Evolutionary conservation across 2,888 invertebrate species (phyloP), one percentile per base, ranked within the genome.

Genomic region (Nesidiocoris tenuis): DNA sequence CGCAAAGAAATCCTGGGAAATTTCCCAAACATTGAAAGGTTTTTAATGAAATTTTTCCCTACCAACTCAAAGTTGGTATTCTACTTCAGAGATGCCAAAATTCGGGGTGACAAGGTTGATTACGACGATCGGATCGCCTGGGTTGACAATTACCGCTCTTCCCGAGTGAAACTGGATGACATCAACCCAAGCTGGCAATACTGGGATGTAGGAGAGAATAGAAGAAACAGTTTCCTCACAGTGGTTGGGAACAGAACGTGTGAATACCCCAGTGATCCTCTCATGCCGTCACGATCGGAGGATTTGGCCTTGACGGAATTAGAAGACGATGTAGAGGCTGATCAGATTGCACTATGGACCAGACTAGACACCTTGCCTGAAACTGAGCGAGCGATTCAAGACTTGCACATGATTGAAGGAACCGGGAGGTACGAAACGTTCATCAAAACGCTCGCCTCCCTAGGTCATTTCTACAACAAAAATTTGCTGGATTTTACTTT

Each of bases 41-140:
- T 70, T 17, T 17, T 70, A 7, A 16, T 18, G 17, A 22, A 24
- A 19, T 70, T 22, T 21, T 70, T 7, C 25, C 22, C 59, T 3
- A 12, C 59, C 7, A 70, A 70, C 18, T 70, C 70, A 57, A 59
- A n/a, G 5, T 16, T n/a, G 59, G 59, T 12, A 3, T 3, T 39
- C 12, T 39, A 39, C 39, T 39, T 39, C 5, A 3, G 39, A 39
- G 39, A 3, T 3, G 12, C 12, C 39, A 39, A 39, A 39, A 39
- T 39, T 12, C 39, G 12, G 5, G 5, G 39, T 12, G 12, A 39
- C 3, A 12, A 7, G 12, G 3, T 39, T 3, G 12, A 39, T 39
- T 39, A 3, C 5, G 12, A 7, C 12, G 39, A 39, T 7, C 39
- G 12, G 12, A 39, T 12, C 3, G 3, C 12, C 39, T 39, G 39